phyloP scores from a whole-genome alignment of 35 echinoderm and acorn worm species.

The Heliocidaris erythrogramma region DNA sequence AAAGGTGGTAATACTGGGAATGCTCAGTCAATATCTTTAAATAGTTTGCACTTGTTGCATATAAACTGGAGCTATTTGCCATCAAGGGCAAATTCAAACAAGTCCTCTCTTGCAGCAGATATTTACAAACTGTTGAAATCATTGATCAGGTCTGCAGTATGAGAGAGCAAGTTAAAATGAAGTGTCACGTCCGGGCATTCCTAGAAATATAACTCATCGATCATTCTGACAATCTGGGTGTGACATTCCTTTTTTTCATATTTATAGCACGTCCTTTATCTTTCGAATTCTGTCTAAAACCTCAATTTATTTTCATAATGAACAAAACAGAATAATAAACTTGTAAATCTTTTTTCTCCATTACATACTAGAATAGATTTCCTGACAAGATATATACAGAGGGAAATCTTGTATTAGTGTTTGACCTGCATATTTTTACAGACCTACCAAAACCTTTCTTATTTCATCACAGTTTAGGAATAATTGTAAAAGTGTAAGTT shows the following conservation, averaged over 20 bases:
- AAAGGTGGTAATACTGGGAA: neutral
- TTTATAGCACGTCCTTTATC: too few relatives aligned
- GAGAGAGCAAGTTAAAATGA: neutral
- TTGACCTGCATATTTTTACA: too few relatives aligned
- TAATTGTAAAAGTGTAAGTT: too few relatives aligned
- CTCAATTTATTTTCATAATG: too few relatives aligned
- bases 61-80: neutral
- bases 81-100: neutral
- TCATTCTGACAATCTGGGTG: neutral
- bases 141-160: neutral
- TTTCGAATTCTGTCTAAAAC: too few relatives aligned
- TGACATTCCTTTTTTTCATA: neutral
- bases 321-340: too few relatives aligned
- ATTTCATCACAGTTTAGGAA: too few relatives aligned
- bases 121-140: neutral
- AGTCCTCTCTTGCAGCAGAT: neutral
- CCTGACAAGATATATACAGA: too few relatives aligned
- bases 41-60: neutral
- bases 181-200: neutral
- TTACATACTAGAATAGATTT: too few relatives aligned
- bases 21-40: neutral
- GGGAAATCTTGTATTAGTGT: too few relatives aligned
- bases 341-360: too few relatives aligned
- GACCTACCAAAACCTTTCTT: too few relatives aligned
- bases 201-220: constrained; percentile 1